Conservation (phyloP, 92 coral and sea anemone species). For the Siderastrea radians region DNA sequence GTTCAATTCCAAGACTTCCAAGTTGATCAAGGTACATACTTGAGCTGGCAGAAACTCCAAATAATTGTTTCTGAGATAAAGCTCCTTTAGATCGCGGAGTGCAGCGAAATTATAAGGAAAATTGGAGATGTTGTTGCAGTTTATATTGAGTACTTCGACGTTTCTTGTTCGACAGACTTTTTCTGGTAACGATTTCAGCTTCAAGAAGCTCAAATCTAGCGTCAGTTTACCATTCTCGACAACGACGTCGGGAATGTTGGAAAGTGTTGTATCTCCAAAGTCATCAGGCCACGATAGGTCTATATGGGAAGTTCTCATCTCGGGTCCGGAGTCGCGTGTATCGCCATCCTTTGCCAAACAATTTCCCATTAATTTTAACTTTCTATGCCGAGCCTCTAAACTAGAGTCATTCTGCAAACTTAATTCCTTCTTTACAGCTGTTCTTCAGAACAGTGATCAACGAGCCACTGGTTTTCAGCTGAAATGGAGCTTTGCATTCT, state of each 20-base stretch:
- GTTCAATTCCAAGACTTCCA: conserved; percentile 82
- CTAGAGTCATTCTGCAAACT: background rate
- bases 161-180: conserved; percentile 65
- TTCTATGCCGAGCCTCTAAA: background rate
- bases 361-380: conserved; percentile 25
- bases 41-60: conserved; percentile 90
- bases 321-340: background rate
- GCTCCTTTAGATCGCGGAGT: conserved; percentile 80
- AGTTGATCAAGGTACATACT: conserved; percentile 78
- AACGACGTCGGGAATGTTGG: conserved; percentile 67
- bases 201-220: conserved; percentile 74
- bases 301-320: conserved; percentile 40
- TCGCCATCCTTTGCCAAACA: conserved; percentile 15
- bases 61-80: conserved; percentile 76
- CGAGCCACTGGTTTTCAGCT: background rate
- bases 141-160: conserved; percentile 67
- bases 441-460: no score
- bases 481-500: background rate
- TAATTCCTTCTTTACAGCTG: background rate
- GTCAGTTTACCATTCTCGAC: conserved; percentile 74
- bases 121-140: conserved; percentile 78
- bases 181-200: conserved; percentile 69
- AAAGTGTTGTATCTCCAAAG: conserved; percentile 49
- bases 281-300: conserved; percentile 78
- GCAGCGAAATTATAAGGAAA: conserved; percentile 79